phyloP scores from a whole-genome alignment of 2,113 vertebrate species.

The Ariopsis seemanni region DNA sequence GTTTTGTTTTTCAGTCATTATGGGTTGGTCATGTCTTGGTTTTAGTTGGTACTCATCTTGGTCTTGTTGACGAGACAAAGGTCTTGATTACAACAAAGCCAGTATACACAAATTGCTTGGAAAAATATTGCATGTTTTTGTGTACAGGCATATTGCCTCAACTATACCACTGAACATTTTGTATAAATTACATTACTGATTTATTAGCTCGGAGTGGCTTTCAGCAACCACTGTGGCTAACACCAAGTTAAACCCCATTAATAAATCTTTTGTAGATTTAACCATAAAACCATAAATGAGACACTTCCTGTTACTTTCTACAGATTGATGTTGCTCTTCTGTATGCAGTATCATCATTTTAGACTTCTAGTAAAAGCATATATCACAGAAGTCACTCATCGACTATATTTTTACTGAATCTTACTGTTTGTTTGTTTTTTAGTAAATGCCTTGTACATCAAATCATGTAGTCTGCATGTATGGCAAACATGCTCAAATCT shows the following conservation, averaged over 20 bases:
- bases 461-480: background rate
- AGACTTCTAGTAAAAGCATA: background rate
- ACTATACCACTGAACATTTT: background rate
- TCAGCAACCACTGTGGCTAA: background rate
- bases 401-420: background rate
- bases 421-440: background rate
- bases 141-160: background rate
- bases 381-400: background rate
- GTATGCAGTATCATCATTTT: background rate
- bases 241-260: background rate
- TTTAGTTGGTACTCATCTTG: background rate
- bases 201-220: background rate
- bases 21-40: background rate
- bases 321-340: background rate
- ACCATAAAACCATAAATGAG: background rate
- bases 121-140: background rate
- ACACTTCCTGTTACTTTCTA: background rate
- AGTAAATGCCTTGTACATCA: background rate
- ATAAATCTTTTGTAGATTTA: background rate
- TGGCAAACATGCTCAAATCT: slow-evolving; percentile 8
- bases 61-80: background rate
- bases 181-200: background rate
- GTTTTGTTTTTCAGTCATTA: background rate
- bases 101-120: background rate
- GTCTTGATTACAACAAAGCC: background rate